Base-by-base conservation (phyloP, 2,888 invertebrate genomes). In the Tenthredo distinguenda region DNA sequence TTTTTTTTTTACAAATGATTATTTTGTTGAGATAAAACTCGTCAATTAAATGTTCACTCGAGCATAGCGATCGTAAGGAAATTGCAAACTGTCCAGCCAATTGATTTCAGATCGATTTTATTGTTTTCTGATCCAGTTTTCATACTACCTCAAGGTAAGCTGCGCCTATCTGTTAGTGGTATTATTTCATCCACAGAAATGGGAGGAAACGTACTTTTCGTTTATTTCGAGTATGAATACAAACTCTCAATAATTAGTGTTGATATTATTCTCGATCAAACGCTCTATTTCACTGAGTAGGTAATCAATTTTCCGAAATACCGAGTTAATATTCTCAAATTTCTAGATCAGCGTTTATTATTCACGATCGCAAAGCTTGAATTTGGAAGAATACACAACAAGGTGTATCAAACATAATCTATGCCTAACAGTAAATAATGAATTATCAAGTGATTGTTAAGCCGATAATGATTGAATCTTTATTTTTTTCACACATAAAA, bases 401-500 rank as follows among this genome's bases (percentile, higher is more conserved):
- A 21, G 62, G 62, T 26, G 62, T 62, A 21, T 21, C 12, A 12
- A 18, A 34, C 2, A 31, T 18, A 34, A 15, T 31, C 5, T 68
- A 68, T 34, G 6, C 34, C 7, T 34, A 68, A 68, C 68, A 68
- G 34, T 68, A 34, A 18, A 15, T 68, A 34, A 72, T 72, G 37
- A 68, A 72, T n/a, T 72, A 72, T 72, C 40, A 72, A 72, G n/a
- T 40, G 10, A 72, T 37, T 72, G 71, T 31, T 37, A 21, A 72
- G 18, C 71, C n/a, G 18, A 72, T 40, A 72, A 72, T 72, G 10
- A 74, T 43, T 31, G 43, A 74, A 74, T 74, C 43, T 74, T 74
- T 40, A 74, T 74, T 74, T 43, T 74, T 74, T 74, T 68, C 74
- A 43, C 15, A 43, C 18, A 74, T 26, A 74, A 21, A 74, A 68